Conservation (phyloP, 2,888 invertebrate species). For the Ormyrus pomaceus region DNA sequence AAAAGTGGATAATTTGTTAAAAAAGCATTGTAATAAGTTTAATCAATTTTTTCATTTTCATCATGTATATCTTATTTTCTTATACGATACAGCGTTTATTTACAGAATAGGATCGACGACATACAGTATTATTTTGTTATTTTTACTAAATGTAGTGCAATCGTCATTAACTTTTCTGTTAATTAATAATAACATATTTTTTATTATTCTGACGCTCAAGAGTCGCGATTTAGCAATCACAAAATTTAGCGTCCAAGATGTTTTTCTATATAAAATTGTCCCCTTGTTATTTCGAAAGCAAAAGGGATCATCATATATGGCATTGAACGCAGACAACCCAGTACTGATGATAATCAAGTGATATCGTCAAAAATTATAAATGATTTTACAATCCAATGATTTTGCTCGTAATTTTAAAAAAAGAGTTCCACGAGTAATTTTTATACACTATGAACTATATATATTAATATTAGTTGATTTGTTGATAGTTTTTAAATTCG, state of each 20-base stretch:
- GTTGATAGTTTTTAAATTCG: slow-evolving; percentile 22
- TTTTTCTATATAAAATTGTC: slow-evolving; percentile 28
- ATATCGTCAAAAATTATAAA: slow-evolving; percentile 22
- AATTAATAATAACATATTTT: slow-evolving; percentile 68
- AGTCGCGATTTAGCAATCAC: not conserved
- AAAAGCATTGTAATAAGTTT: slow-evolving; percentile 15
- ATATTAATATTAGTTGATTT: slow-evolving; percentile 30
- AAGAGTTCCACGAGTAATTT: slow-evolving; percentile 19
- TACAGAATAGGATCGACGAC: slow-evolving; percentile 75
- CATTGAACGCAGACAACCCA: slow-evolving; percentile 13
- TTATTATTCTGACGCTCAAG: slow-evolving; percentile 22
- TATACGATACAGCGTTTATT: slow-evolving; percentile 74
- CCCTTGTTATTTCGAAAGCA: slow-evolving; percentile 30
- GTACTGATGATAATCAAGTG: slow-evolving; percentile 5
- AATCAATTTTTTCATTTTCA: slow-evolving; percentile 41
- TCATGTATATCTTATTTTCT: slow-evolving; percentile 61
- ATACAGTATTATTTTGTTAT: slow-evolving; percentile 72
- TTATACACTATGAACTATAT: slow-evolving; percentile 7
- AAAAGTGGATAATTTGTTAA: slow-evolving; percentile 15
- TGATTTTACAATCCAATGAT: slow-evolving; percentile 18
- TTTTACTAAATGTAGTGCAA: slow-evolving; percentile 71
- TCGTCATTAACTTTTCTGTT: slow-evolving; percentile 70
- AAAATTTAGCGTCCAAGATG: slow-evolving; percentile 5
- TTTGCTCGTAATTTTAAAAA: slow-evolving; percentile 8
- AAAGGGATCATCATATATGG: not conserved